Conservation (phyloP, 2,888 invertebrate species). For the Conops quadrifasciatus region DNA sequence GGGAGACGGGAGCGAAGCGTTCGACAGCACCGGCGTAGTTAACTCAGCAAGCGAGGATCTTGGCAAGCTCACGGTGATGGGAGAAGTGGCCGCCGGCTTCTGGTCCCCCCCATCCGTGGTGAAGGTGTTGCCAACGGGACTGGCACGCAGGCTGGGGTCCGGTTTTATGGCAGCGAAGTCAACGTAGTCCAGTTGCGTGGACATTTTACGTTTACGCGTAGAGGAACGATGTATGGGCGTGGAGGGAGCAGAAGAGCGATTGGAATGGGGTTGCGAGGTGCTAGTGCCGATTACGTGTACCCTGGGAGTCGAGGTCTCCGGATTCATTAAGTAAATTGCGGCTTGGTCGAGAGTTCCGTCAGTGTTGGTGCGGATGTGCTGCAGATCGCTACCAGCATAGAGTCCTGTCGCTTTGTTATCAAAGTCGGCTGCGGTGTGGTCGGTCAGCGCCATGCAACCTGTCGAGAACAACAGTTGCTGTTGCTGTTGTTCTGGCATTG, state of each 20-base stretch:
- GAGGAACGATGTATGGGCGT: slow-evolving; percentile 53
- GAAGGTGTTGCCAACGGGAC: slow-evolving; percentile 49
- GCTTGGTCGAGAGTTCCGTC: slow-evolving; percentile 38
- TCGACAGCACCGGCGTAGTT: slow-evolving; percentile 57
- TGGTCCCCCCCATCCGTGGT: slow-evolving; percentile 40
- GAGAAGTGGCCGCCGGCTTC: slow-evolving; percentile 48
- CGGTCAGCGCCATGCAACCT: slow-evolving; percentile 31
- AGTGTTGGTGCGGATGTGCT: slow-evolving; percentile 44
- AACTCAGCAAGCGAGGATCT: slow-evolving; percentile 26
- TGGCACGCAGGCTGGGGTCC: slow-evolving; percentile 57
- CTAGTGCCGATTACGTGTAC: slow-evolving; percentile 59
- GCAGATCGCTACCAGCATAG: slow-evolving; percentile 48
- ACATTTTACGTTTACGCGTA: slow-evolving; percentile 60
- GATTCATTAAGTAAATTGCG: slow-evolving; percentile 50
- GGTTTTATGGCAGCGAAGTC: slow-evolving; percentile 56
- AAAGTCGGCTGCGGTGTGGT: slow-evolving; percentile 36
- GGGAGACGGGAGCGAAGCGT: slow-evolving; percentile 57
- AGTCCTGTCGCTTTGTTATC: slow-evolving; percentile 42
- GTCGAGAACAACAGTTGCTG: slow-evolving; percentile 35
- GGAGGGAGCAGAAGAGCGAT: slow-evolving; percentile 54
- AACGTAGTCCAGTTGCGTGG: slow-evolving; percentile 57
- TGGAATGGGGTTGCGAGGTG: slow-evolving; percentile 47
- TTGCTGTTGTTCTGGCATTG: slow-evolving; percentile 1
- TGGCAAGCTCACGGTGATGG: slow-evolving; percentile 47
- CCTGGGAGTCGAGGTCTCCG: slow-evolving; percentile 35